Evolutionary conservation across 2,113 vertebrate species (phyloP), one percentile per base, ranked within the genome.

Genomic region (Thalassarche chlororhynchos): DNA sequence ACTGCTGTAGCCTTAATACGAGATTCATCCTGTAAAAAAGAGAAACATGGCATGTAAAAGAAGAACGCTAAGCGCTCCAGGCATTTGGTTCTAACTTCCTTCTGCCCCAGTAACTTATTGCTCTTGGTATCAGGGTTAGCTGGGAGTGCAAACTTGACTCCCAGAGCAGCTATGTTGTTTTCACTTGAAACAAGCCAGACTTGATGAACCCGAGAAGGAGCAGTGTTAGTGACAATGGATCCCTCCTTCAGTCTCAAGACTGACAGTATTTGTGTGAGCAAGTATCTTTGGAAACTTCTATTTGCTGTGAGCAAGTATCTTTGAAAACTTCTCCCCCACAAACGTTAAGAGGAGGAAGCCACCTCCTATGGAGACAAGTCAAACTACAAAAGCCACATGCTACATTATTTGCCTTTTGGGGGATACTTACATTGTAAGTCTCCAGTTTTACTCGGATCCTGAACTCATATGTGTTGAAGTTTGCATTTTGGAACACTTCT

Each of bases 401-500:
- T 77, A 64, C 29, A 5, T 29, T 10, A 34, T 36, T 46, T 62
- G 70, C 40, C 5, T 54, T 51, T 21, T 17, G 54, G 49, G 65
- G 52, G 26, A 52, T 75, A 99, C 99, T 99, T 96, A 99, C 99
- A 3, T 99, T 99, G 97, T 99, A 99, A 2, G 99, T 99, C 97
- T 99, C 99, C 65, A 99, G 96, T 93, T 99, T 99, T 85, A 99
- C 99, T 94, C 99, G 96, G 98, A 99, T 99, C 78, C 97, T 99
- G 98, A 99, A 99, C 46, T 98, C 97, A 7, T 99, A 99, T 0
- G 99, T 99, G 81, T 98, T 98, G 97, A 99, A 99, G 98, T 99
- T 99, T 96, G 99, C 99, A 54, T 99, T 99, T 78, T 99, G 99
- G 97, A 99, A 99, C 91, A 99, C 94, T 90, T 99, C 99, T 23